Conservation (phyloP, 2,797 vertebrate genomes). For the Harpagifer antarcticus region DNA sequence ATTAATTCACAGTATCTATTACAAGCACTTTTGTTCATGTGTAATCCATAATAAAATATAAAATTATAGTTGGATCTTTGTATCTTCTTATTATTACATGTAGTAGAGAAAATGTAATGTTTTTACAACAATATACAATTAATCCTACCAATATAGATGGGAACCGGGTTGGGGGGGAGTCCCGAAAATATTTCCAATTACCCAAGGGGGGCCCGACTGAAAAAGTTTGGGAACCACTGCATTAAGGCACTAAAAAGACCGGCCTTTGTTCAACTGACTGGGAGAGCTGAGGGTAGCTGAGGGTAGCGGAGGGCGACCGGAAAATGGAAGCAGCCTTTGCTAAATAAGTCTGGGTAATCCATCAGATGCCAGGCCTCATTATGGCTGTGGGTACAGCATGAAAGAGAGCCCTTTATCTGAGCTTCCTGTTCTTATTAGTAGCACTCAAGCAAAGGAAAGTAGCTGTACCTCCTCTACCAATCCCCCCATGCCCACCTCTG, state of each 20-base stretch:
- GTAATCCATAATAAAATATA: no score
- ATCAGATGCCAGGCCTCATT: constrained; percentile 82
- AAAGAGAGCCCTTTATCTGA: constrained; percentile 73
- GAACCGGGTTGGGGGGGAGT: no score
- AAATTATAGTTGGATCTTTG: no score
- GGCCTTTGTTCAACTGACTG: constrained; percentile 64
- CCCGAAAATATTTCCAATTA: no score
- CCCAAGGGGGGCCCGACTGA: no score
- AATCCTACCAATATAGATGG: no score
- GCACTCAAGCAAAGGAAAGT: constrained; percentile 60
- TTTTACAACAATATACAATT: no score
- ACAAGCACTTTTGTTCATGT: no score
- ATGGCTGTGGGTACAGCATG: constrained; percentile 70
- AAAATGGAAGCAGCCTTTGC: constrained; percentile 75
- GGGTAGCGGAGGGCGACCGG: constrained; percentile 57
- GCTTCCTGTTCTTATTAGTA: constrained; percentile 79
- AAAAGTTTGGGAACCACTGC: no score
- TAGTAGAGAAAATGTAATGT: no score
- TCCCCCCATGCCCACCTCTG: constrained; percentile 31
- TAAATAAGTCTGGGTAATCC: constrained; percentile 79
- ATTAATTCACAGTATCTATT: no score
- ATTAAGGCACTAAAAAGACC: constrained; percentile 58
- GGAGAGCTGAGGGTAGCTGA: constrained; percentile 52
- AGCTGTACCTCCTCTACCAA: constrained; percentile 39
- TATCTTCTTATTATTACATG: no score